Base-by-base conservation (phyloP, 2,113 vertebrate genomes). In the Eulemur macaco region DNA sequence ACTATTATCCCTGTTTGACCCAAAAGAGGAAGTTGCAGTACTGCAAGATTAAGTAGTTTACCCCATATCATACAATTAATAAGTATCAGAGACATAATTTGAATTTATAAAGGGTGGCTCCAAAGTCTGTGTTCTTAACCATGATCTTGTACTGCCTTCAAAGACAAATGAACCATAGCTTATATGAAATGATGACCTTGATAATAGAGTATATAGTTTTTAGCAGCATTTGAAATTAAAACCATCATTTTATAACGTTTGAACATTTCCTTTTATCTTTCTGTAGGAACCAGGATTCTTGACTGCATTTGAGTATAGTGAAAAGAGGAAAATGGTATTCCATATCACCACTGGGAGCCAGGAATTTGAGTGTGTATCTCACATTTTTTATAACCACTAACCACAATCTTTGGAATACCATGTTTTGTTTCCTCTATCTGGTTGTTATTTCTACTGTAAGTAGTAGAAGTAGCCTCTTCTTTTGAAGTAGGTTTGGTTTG, bases 321-420 rank as follows among this genome's bases (percentile, higher is more conserved):
- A 99, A 71, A 99, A 99, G 98, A 99, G 99, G 95, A 99, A 99
- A 98, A 99, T 99, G 98, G 99, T 99, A 96, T 99, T 99, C 94
- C 99, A 99, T 95, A 98, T 99, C 98, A 99, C 99, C 37, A 99
- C 99, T 17, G 99, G 99, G 84, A 99, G 99, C 98, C 99, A 99
- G 96, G 99, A 99, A 98, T 99, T 99, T 97, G 99, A 99, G 99
- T 99, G 98, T 98, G 99, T 98, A 98, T 93, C 27, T 96, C 47
- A 73, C 68, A 84, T 87, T 96, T 96, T 93, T 7, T 93, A 95
- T 97, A 94, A 84, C 74, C 71, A 39, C 2, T 89, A 76, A 69
- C 42, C 81, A 96, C 10, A 64, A 3, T 82, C 69, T 92, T 96
- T 95, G 83, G 12, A 97, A 60, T 89, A 86, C 14, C 64, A 7